These are phyloP conservation scores for Dipus sagitta DNA, from an alignment of 2,797 vertebrate genomes.

Conservation along the genomic window DNA sequence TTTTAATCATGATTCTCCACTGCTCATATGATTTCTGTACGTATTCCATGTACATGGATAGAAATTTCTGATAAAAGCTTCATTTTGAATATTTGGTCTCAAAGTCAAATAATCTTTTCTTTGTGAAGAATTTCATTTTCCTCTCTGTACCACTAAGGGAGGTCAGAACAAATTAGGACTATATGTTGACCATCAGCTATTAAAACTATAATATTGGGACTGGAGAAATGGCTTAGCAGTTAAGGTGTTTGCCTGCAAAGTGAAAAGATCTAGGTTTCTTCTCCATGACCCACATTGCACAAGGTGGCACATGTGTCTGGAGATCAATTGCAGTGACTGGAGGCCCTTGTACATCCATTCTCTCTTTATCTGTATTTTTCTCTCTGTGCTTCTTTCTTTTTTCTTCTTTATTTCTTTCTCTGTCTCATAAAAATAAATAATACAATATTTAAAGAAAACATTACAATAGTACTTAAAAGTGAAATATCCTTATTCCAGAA, in stretches of 20 bases:
- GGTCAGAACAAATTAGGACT: conserved; percentile 35
- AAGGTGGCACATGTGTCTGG: too few relatives aligned
- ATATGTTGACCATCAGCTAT: conserved; percentile 3
- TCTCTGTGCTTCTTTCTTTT: too few relatives aligned
- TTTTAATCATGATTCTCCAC: neutral
- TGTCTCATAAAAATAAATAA: too few relatives aligned
- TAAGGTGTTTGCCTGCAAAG: too few relatives aligned
- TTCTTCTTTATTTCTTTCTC: too few relatives aligned
- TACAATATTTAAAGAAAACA: too few relatives aligned
- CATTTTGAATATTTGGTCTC: conserved; percentile 32
- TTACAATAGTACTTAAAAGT: conserved; percentile 61
- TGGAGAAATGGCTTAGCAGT: too few relatives aligned
- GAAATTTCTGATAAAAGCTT: neutral
- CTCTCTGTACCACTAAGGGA: conserved; percentile 9
- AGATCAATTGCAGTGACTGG: too few relatives aligned
- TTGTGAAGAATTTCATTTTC: neutral
- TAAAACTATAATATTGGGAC: conserved; percentile 51
- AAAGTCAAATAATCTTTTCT: neutral
- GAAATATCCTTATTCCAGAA: conserved; percentile 52
- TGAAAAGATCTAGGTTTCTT: too few relatives aligned
- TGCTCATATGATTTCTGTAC: neutral
- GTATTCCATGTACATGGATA: neutral
- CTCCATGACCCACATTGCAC: too few relatives aligned
- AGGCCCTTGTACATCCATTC: too few relatives aligned
- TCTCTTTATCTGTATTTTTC: too few relatives aligned